Evolutionary conservation across 2,888 invertebrate genomes (phyloP).

Genomic region (Dryocosmus kuriphilus): DNA sequence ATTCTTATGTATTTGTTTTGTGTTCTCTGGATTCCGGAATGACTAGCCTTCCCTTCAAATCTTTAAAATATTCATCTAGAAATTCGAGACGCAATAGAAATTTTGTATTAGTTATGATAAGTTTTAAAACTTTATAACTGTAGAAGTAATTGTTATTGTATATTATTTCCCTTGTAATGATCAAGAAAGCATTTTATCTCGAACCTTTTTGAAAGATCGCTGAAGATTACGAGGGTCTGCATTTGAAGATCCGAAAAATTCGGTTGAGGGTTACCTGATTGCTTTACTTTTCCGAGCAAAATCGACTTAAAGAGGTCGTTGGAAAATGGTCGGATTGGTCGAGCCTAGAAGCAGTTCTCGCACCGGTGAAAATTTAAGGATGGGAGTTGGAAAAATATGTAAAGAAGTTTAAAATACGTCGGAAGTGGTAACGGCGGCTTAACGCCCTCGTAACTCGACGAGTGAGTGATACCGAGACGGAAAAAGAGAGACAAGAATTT

Average conservation of each 20-base stretch:
- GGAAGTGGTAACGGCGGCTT: conserved; percentile 61
- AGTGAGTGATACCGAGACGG: conserved; percentile 53
- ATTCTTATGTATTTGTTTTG: too few relatives aligned
- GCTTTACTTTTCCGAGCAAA: conserved; percentile 11
- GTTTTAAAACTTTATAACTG: too few relatives aligned
- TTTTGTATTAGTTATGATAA: too few relatives aligned
- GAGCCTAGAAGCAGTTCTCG: not conserved
- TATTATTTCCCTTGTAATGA: not conserved
- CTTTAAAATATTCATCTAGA: too few relatives aligned
- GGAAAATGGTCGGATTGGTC: not conserved
- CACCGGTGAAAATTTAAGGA: not conserved
- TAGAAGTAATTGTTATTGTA: too few relatives aligned
- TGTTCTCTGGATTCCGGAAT: too few relatives aligned
- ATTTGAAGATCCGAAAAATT: not conserved
- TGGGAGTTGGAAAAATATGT: conserved; percentile 57
- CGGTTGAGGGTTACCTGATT: not conserved
- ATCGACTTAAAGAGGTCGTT: not conserved
- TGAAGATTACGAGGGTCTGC: not conserved
- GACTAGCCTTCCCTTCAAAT: too few relatives aligned
- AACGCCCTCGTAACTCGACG: conserved; percentile 64
- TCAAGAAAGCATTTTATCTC: not conserved
- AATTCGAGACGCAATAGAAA: too few relatives aligned
- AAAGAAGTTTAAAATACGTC: conserved; percentile 65
- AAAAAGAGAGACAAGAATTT: conserved; percentile 66
- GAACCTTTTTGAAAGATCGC: not conserved